Base-by-base conservation (phyloP, 2,113 vertebrate species). In the Stigmatopora argus region DNA sequence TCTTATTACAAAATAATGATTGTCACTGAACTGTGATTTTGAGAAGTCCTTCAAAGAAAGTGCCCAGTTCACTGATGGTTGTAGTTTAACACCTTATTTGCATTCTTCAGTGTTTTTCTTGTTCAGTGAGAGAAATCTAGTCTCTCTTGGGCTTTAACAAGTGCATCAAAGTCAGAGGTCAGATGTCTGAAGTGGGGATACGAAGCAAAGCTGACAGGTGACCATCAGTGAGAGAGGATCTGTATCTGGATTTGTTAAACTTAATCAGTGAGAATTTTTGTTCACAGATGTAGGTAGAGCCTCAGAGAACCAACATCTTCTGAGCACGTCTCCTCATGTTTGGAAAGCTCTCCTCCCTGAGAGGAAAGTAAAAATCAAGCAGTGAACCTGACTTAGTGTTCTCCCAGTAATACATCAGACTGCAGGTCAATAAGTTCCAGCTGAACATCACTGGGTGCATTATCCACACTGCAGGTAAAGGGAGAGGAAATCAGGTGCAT, bases 301-400 rank as follows among this genome's bases (percentile, higher is more conserved):
- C 45, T 8, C 7, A 46, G 45, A 46, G 45, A 46, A 46, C 11
- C 45, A 46, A 46, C 45, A 45, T 45, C 44, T 45, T 45, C 44
- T 45, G 76, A 75, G 51, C 69, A 81, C 62, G 69, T 35, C n/a
- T 79, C 67, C 67, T 75, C 52, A 68, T 13, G 69, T 72, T 41
- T 70, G 69, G 64, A 76, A 70, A 78, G 63, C 71, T 73, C 55
- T 78, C 74, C 65, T 77, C 46, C 41, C 73, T 80, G 49, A 80
- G 78, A 51, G 74, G 15, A n/a, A 13, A 49, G 18, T 49, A n/a
- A n/a, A 49, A 49, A 4, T 19, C 48, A 9, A 49, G 48, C 48
- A 49, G 26, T 31, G 26, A 31, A 31, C 26, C 26, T 31, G 26
- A 31, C 26, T 31, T 31, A 31, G 3, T 2, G 48, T n/a, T 49